Conservation (phyloP, 2,113 vertebrate species). For the Pangasianodon gigas region DNA sequence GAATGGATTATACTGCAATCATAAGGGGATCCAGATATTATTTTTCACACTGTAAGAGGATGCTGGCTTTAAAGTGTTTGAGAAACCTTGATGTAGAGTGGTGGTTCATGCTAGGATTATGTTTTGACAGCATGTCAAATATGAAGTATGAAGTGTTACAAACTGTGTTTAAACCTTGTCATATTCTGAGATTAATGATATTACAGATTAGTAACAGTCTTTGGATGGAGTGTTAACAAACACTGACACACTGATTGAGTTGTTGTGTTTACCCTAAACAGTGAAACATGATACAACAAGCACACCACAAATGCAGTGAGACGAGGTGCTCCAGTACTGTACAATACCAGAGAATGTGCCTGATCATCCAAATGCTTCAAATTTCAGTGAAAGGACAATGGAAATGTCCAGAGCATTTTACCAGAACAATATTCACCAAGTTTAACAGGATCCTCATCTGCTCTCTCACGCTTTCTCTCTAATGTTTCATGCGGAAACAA, state of each 20-base stretch:
- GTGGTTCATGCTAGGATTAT: not conserved
- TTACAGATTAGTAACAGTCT: not conserved
- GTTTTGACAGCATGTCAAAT: not conserved
- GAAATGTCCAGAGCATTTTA: slow-evolving; percentile 48
- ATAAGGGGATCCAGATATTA: not conserved
- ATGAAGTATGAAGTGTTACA: not conserved
- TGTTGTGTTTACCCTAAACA: slow-evolving; percentile 36
- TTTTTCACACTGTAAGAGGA: not conserved
- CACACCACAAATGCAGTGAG: slow-evolving; percentile 61
- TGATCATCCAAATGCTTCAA: slow-evolving; percentile 64
- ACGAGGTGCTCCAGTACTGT: slow-evolving; percentile 54
- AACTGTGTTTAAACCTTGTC: not conserved
- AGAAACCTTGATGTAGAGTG: not conserved
- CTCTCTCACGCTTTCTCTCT: slow-evolving; percentile 2
- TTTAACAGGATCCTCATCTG: slow-evolving; percentile 48
- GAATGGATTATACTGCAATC: not conserved
- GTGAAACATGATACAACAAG: slow-evolving; percentile 59
- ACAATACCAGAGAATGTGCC: slow-evolving; percentile 73
- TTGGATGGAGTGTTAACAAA: not conserved
- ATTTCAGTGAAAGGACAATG: slow-evolving; percentile 43
- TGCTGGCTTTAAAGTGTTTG: not conserved
- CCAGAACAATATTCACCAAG: slow-evolving; percentile 63
- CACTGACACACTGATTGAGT: too few species aligned
- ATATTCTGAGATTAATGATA: not conserved
- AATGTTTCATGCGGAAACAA: not conserved